phyloP scores from a whole-genome alignment of 35 echinoderm and acorn worm genomes.

The Heliocidaris erythrogramma region DNA sequence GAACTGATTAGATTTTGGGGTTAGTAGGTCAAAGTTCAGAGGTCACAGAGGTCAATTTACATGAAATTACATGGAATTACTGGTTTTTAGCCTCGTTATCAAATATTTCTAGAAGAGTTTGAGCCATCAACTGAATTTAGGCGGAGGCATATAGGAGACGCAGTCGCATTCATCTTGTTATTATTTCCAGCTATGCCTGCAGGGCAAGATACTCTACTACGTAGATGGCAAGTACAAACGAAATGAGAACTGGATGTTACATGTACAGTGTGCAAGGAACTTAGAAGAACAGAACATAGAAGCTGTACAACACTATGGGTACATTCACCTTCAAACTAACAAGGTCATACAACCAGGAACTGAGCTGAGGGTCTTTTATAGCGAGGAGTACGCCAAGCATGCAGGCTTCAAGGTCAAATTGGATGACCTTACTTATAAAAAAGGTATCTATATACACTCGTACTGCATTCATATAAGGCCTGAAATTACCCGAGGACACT shows the following conservation, averaged over 20 bases:
- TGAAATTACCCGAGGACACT: no score
- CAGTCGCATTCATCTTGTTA: neutral
- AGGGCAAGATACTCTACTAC: conserved; percentile 15
- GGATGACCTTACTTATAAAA: conserved; percentile 11
- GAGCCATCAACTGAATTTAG: no score
- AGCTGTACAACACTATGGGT: conserved; percentile 12
- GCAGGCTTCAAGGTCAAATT: conserved; percentile 20
- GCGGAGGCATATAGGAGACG: no score
- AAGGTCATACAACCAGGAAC: conserved; percentile 16
- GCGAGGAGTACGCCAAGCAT: neutral
- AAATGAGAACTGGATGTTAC: conserved; percentile 36
- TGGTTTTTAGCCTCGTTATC: no score
- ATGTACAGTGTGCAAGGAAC: neutral
- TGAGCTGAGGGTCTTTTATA: conserved; percentile 31
- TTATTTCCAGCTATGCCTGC: conserved; percentile 1
- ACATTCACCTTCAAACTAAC: neutral
- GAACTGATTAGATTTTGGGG: no score
- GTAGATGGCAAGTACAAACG: conserved; percentile 25
- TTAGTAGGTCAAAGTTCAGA: no score
- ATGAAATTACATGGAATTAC: no score
- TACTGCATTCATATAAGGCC: no score
- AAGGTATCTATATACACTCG: neutral
- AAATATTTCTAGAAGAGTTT: no score
- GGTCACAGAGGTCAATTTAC: no score
- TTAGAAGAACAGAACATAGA: conserved; percentile 26